Evolutionary conservation across 2,113 vertebrate genomes (phyloP).

Genomic region (Poecilia latipinna): DNA sequence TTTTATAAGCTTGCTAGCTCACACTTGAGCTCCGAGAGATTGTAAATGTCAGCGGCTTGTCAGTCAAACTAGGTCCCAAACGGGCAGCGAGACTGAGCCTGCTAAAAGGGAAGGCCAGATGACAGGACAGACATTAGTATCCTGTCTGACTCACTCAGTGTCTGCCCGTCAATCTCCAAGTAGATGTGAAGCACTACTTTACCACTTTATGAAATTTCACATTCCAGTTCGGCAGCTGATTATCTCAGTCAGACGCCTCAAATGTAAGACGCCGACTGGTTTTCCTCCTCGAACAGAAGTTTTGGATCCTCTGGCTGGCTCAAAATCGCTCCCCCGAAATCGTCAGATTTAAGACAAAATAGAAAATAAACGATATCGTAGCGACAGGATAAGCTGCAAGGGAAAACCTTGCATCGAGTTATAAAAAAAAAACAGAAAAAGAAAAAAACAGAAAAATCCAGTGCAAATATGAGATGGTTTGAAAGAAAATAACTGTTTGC

Average conservation of each 20-base stretch:
- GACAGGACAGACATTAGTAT: slow-evolving; percentile 61
- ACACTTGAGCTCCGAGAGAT: slow-evolving; percentile 58
- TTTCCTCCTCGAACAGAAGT: slow-evolving; percentile 30
- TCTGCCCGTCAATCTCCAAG: slow-evolving; percentile 62
- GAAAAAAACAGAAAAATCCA: slow-evolving; percentile 6
- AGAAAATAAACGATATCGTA: slow-evolving; percentile 17
- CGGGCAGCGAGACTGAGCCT: slow-evolving; percentile 77
- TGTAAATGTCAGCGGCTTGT: slow-evolving; percentile 73
- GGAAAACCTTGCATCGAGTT: slow-evolving; percentile 3
- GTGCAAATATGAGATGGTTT: slow-evolving; percentile 2
- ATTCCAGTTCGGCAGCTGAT: slow-evolving; percentile 50
- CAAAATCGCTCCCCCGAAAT: slow-evolving; percentile 32
- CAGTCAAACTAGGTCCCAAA: slow-evolving; percentile 84
- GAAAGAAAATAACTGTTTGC: neutral
- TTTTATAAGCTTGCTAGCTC: slow-evolving; percentile 35
- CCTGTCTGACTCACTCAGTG: slow-evolving; percentile 77
- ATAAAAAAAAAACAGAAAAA: no score
- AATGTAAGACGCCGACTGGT: slow-evolving; percentile 42
- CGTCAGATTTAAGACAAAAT: slow-evolving; percentile 29
- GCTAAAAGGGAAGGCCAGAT: slow-evolving; percentile 74
- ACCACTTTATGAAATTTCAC: slow-evolving; percentile 52
- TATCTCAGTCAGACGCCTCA: slow-evolving; percentile 46
- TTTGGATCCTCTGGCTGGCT: slow-evolving; percentile 34
- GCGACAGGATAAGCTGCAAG: slow-evolving; percentile 17
- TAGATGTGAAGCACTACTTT: slow-evolving; percentile 40